These are phyloP conservation scores for Gopherus flavomarginatus DNA, from an alignment of 2,113 vertebrate genomes.

Conservation along the genomic window DNA sequence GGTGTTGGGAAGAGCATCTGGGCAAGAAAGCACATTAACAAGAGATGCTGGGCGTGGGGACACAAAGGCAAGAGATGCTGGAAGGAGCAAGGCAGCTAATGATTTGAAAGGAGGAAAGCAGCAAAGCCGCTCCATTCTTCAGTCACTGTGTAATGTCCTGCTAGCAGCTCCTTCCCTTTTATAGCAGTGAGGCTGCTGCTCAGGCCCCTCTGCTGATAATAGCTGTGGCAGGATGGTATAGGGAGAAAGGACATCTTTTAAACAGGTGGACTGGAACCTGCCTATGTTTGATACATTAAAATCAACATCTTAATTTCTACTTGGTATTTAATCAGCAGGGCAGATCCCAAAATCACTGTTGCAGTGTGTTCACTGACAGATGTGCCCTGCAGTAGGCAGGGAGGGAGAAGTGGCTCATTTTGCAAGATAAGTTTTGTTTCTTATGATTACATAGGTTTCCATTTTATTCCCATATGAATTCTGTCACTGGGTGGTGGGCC, in stretches of 20 bases:
- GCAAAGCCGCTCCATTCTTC: background rate
- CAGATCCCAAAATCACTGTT: background rate
- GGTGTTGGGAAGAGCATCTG: slow-evolving; percentile 27
- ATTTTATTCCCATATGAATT: background rate
- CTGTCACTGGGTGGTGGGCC: background rate
- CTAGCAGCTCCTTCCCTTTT: background rate
- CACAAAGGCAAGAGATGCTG: background rate
- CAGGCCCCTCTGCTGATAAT: background rate
- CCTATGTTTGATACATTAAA: background rate
- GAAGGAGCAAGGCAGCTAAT: background rate
- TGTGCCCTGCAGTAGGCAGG: background rate
- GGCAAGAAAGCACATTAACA: background rate
- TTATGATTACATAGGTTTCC: background rate
- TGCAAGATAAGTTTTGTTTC: background rate
- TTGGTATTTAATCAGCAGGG: background rate
- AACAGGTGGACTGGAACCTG: background rate
- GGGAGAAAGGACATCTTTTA: background rate
- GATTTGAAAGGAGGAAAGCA: background rate
- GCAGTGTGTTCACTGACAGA: background rate
- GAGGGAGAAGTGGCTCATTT: background rate
- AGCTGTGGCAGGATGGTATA: background rate
- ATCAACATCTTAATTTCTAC: background rate
- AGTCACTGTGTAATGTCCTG: background rate
- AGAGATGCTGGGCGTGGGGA: background rate
- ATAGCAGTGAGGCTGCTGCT: background rate